Percentiles rank a stretch among this genome's conserved stretches.
Evolutionary conservation across 2,797 vertebrate species (phyloP).

Genomic region (Benthosema pterotum): DNA sequence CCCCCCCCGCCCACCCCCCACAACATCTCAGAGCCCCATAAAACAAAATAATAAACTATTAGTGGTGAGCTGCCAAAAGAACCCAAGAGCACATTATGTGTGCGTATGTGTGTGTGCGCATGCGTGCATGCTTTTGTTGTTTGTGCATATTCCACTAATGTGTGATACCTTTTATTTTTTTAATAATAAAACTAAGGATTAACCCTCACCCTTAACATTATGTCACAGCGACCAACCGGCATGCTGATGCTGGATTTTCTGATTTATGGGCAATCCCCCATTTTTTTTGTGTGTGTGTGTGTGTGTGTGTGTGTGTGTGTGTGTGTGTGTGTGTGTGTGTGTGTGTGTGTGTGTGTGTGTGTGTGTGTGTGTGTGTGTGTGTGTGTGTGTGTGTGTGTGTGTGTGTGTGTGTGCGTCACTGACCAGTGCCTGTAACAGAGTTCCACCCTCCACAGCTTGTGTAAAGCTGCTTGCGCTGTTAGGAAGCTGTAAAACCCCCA

Average conservation of each 20-base stretch:
- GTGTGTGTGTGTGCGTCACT: no score
- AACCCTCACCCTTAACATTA: no score
- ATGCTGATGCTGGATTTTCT: no score
- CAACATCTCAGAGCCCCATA: conserved; percentile 60
- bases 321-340: no score
- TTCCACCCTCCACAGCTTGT: neutral
- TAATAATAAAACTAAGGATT: conserved; percentile 62
- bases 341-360: no score
- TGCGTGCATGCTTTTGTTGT: neutral
- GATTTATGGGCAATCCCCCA: no score
- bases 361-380: no score
- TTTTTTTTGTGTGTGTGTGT: conserved; percentile 8
- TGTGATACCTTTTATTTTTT: conserved; percentile 64
- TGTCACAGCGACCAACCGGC: no score
- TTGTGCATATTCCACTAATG: conserved; percentile 40
- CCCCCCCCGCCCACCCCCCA: conserved; percentile 43
- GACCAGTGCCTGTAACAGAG: no score
- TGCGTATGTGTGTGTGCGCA: conserved; percentile 54
- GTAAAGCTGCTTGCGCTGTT: neutral
- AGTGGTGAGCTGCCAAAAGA: conserved; percentile 72
- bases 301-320: no score
- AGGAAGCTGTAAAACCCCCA: neutral
- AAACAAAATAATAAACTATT: conserved; percentile 81
- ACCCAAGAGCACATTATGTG: conserved; percentile 59
- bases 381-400: no score